These are phyloP conservation scores for Teleogryllus occipitalis DNA, from an alignment of 1,140 invertebrate species.

Conservation along the genomic window DNA sequence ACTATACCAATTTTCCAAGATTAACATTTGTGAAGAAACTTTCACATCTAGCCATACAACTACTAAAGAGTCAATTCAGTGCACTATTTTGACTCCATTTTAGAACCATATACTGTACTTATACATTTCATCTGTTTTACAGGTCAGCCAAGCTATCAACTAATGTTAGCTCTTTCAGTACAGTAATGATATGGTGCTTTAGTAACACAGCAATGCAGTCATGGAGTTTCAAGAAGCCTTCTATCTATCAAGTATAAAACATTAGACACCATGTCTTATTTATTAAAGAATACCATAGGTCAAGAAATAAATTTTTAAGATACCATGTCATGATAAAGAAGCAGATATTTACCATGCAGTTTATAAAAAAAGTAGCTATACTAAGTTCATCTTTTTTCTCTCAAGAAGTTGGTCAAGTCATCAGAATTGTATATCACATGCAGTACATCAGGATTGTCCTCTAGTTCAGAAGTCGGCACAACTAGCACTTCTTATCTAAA, in stretches of 20 bases:
- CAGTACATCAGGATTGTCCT: slow-evolving; percentile 21
- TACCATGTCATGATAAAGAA: slow-evolving; percentile 7
- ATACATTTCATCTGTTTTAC: slow-evolving; percentile 12
- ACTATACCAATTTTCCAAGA: background rate
- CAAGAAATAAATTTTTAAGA: slow-evolving; percentile 11
- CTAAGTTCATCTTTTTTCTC: slow-evolving; percentile 13
- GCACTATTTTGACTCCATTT: slow-evolving; percentile 4
- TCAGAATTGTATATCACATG: slow-evolving; percentile 20
- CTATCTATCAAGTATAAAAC: slow-evolving; percentile 16
- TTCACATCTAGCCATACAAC: background rate
- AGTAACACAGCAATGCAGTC: slow-evolving; percentile 12
- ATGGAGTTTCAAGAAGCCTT: slow-evolving; percentile 11
- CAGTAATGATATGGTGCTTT: slow-evolving; percentile 17
- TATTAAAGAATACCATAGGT: slow-evolving; percentile 11
- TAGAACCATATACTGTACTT: background rate
- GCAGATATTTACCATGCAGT: slow-evolving; percentile 12
- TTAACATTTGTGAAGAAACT: background rate
- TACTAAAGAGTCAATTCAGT: background rate
- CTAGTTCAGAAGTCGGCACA: slow-evolving; percentile 16
- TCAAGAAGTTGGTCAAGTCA: slow-evolving; percentile 21
- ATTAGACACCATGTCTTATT: slow-evolving; percentile 9
- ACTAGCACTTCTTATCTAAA: slow-evolving; percentile 15
- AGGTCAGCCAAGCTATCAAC: background rate
- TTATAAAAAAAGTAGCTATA: slow-evolving; percentile 19
- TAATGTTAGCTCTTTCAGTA: background rate